Evolutionary conservation across 2,113 vertebrate species (phyloP), one percentile per base, ranked within the genome.

Genomic region (Podarcis cretensis): DNA sequence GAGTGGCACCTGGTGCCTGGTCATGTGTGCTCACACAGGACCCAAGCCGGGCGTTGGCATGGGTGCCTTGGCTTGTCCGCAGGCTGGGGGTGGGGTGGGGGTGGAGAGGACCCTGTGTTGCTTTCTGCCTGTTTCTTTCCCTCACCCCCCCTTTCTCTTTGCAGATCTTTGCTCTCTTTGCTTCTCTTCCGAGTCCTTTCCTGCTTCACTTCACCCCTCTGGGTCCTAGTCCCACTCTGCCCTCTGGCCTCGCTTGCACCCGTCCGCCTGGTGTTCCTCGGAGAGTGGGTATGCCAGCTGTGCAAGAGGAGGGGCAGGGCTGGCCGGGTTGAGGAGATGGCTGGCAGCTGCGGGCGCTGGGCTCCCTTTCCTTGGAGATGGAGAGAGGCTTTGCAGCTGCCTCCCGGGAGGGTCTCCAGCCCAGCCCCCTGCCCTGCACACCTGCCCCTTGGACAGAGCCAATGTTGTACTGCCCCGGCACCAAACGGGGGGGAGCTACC

Each of bases 131-230:
- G 20, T 57, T 21, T 66, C 84, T 82, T 35, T 32, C 65, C 10
- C 57, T 83, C 14, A 35, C 54, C 12, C 59, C 81, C 37, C 30
- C 78, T 68, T 81, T 90, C 71, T 90, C 14, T 86, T 69, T 79
- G 86, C 89, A 90, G 89, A 90, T 69, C 87, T 83, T 77, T 88
- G 78, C 40, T 2, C 78, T 77, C 78, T 84, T 86, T 82, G 69
- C 89, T 48, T 69, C 59, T 57, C 78, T 75, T 30, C 81, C 57
- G 74, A 71, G 63, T 32, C 59, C 74, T 89, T 78, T 84, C 89
- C 84, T 82, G 84, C 69, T 59, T 82, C 89, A 27, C 71, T 89
- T 63, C 68, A 43, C 54, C 35, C 69, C 86, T 40, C 48, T 83
- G 27, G 79, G 68, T 48, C 48, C 6, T 13, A 30, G 65, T 16